These are phyloP conservation scores for Bombus terrestris DNA, from an alignment of 1,140 invertebrate species.

Conservation along the genomic window DNA sequence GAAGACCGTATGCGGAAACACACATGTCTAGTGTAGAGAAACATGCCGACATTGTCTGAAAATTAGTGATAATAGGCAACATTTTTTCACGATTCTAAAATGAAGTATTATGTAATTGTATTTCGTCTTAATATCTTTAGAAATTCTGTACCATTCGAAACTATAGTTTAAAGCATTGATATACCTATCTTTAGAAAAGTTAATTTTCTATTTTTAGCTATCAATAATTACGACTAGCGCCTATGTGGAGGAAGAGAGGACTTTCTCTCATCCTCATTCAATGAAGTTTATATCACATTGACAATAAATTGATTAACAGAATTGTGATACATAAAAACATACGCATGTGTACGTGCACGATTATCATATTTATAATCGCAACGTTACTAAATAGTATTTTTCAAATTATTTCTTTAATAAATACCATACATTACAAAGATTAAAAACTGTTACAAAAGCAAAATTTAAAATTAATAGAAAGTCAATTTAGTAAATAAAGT, in stretches of 20 bases:
- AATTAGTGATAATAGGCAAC: not conserved
- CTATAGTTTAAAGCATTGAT: not conserved
- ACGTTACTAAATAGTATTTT: not conserved
- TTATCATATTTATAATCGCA: not conserved
- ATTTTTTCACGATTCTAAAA: constrained; percentile 1
- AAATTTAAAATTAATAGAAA: not conserved
- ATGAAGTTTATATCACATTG: constrained; percentile 1
- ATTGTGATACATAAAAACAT: not conserved
- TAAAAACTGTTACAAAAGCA: not conserved
- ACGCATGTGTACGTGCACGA: not conserved
- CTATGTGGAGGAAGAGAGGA: not conserved
- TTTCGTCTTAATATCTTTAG: not conserved
- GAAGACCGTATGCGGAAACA: not conserved
- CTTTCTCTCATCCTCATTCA: not conserved
- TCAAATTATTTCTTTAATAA: not conserved
- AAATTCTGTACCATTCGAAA: not conserved
- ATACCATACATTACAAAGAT: not conserved
- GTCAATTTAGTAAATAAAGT: not conserved
- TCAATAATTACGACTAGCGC: not conserved
- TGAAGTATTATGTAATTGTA: constrained; percentile 22
- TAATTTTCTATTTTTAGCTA: not conserved
- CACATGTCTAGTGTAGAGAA: constrained; percentile 23
- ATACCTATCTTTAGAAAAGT: not conserved
- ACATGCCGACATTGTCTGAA: constrained; percentile 49
- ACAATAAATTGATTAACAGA: not conserved